Evolutionary conservation across 1,140 invertebrate species (phyloP).

Genomic region (Anadara kagoshimensis): DNA sequence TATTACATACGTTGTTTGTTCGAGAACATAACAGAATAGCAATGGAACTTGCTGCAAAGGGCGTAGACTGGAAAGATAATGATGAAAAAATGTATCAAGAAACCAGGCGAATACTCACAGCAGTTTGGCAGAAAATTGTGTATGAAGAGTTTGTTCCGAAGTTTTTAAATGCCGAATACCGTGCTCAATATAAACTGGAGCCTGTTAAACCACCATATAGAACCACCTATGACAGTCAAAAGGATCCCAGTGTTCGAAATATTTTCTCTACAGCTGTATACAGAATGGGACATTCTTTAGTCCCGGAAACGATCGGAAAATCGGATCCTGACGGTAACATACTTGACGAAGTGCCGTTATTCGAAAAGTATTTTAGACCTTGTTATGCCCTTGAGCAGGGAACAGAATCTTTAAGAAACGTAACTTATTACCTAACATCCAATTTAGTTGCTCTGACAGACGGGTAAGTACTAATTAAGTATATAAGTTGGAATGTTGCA

Average conservation of each 20-base stretch:
- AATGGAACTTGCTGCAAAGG: slow-evolving; percentile 82
- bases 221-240: slow-evolving; percentile 83
- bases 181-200: slow-evolving; percentile 49
- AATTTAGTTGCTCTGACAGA: no score
- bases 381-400: no score
- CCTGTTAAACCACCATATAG: neutral
- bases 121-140: slow-evolving; percentile 95
- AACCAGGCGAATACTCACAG: slow-evolving; percentile 91
- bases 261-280: slow-evolving; percentile 96
- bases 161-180: slow-evolving; percentile 78
- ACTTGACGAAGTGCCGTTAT: no score
- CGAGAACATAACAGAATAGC: slow-evolving; percentile 96
- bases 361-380: no score
- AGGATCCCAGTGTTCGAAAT: slow-evolving; percentile 91
- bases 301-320: neutral
- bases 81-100: slow-evolving; percentile 91
- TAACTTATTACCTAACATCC: no score
- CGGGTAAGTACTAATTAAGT: no score
- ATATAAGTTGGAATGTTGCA: no score
- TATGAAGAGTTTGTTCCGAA: slow-evolving; percentile 92
- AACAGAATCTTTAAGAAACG: no score
- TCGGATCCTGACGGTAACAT: no score
- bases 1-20: slow-evolving; percentile 97
- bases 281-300: slow-evolving; percentile 87
- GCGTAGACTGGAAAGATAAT: slow-evolving; percentile 87